Evolutionary conservation across 2,888 invertebrate species (phyloP).

Genomic region (Agonopterix alstromeriana): DNA sequence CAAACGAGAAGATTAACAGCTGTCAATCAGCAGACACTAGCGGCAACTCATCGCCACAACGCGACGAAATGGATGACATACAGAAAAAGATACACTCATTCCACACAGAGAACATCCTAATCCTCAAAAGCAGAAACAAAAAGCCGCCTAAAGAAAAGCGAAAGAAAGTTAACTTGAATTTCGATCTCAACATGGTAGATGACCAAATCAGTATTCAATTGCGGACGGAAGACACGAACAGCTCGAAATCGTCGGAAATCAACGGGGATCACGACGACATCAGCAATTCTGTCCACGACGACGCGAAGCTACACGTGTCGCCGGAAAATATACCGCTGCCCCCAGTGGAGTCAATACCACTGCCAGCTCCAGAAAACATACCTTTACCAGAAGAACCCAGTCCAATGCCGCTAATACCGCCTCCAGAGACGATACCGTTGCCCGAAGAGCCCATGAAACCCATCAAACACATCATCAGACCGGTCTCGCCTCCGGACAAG

Average conservation of each 20-base stretch:
- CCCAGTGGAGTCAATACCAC: slow-evolving; percentile 64
- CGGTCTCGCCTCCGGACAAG: slow-evolving; percentile 26
- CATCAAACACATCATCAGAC: slow-evolving; percentile 14
- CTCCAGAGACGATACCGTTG: slow-evolving; percentile 57
- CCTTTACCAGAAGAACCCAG: slow-evolving; percentile 56
- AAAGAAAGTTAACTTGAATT: slow-evolving; percentile 73
- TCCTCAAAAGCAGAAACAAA: slow-evolving; percentile 77
- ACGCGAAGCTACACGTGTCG: slow-evolving; percentile 43
- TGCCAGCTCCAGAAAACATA: slow-evolving; percentile 57
- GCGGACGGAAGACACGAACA: slow-evolving; percentile 45
- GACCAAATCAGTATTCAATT: slow-evolving; percentile 71
- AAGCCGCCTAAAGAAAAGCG: slow-evolving; percentile 72
- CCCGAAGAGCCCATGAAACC: slow-evolving; percentile 56
- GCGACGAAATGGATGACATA: slow-evolving; percentile 78
- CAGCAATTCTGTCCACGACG: slow-evolving; percentile 36
- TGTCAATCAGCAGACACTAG: slow-evolving; percentile 67
- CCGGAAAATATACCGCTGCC: slow-evolving; percentile 60
- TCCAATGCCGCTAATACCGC: slow-evolving; percentile 42
- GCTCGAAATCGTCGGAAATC: slow-evolving; percentile 36
- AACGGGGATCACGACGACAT: slow-evolving; percentile 61
- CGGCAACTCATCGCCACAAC: slow-evolving; percentile 66
- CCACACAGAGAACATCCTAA: slow-evolving; percentile 79
- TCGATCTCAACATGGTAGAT: slow-evolving; percentile 71
- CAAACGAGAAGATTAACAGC: slow-evolving; percentile 52
- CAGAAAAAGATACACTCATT: slow-evolving; percentile 79